A percentile compares a stretch with the other conserved stretches of the same genome.
phyloP scores from a whole-genome alignment of 2,888 invertebrate genomes.

The Leucophenga maculata region DNA sequence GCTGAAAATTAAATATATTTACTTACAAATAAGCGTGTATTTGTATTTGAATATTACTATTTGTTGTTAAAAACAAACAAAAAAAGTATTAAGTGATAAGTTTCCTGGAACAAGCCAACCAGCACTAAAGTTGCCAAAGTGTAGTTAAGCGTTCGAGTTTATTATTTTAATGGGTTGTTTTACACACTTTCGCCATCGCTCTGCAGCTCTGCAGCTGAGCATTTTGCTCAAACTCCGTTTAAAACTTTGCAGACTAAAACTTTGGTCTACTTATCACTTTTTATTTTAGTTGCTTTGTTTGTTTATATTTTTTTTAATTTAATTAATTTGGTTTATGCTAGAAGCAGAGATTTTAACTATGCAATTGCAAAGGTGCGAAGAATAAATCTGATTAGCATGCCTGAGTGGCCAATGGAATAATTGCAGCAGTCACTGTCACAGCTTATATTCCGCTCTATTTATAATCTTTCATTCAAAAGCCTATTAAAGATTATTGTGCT shows the following conservation, averaged over 20 bases:
- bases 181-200: neutral
- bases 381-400: no score
- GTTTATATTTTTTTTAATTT: no score
- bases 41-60: neutral
- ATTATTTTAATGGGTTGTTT: slow-evolving; percentile 19
- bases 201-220: neutral
- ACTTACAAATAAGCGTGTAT: neutral
- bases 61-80: no score
- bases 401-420: no score
- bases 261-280: slow-evolving; percentile 15
- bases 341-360: slow-evolving; percentile 3
- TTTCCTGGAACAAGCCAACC: neutral
- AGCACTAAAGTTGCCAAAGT: slow-evolving; percentile 17
- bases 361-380: neutral
- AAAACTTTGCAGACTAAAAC: slow-evolving; percentile 17
- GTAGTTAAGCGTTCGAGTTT: slow-evolving; percentile 25
- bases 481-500: no score
- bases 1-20: slow-evolving; percentile 10
- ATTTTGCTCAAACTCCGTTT: neutral
- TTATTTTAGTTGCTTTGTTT: no score
- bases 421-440: no score
- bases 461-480: no score
- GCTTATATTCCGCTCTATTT: no score
- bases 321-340: neutral
- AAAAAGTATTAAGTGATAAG: no score